Conservation (phyloP, 1,140 invertebrate species). For the Caligus rogercresseyi region DNA sequence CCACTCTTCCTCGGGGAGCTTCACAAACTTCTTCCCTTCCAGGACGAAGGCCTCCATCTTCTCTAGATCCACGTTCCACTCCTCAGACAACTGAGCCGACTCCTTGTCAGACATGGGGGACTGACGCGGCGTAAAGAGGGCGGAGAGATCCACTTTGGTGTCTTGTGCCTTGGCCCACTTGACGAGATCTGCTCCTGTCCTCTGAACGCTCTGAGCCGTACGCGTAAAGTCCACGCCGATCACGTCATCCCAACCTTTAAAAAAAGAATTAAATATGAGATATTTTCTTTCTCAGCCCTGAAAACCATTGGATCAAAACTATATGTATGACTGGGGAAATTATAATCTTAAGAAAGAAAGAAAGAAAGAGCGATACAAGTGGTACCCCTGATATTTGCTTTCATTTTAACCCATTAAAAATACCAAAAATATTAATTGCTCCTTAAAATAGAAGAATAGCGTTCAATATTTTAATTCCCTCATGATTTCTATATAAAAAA, state of each 20-base stretch:
- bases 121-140: constrained; percentile 85
- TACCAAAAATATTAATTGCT: no score
- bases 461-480: no score
- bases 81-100: constrained; percentile 67
- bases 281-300: no score
- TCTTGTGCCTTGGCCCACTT: constrained; percentile 77
- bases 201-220: constrained; percentile 86
- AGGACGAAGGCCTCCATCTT: constrained; percentile 96
- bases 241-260: constrained; percentile 83
- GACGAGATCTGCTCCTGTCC: constrained; percentile 85
- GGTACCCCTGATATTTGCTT: no score
- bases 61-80: constrained; percentile 90
- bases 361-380: no score
- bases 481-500: no score
- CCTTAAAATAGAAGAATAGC: no score
- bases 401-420: no score
- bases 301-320: no score
- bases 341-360: no score
- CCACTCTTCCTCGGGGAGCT: constrained; percentile 81
- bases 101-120: constrained; percentile 64
- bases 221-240: constrained; percentile 97
- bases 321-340: no score
- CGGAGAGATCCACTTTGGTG: constrained; percentile 68
- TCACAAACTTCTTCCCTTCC: constrained; percentile 89
- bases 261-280: no score